A percentile compares a stretch with the other conserved stretches of the same genome.
phyloP scores from a whole-genome alignment of 2,113 vertebrate species.

The Cinclus mexicanus region DNA sequence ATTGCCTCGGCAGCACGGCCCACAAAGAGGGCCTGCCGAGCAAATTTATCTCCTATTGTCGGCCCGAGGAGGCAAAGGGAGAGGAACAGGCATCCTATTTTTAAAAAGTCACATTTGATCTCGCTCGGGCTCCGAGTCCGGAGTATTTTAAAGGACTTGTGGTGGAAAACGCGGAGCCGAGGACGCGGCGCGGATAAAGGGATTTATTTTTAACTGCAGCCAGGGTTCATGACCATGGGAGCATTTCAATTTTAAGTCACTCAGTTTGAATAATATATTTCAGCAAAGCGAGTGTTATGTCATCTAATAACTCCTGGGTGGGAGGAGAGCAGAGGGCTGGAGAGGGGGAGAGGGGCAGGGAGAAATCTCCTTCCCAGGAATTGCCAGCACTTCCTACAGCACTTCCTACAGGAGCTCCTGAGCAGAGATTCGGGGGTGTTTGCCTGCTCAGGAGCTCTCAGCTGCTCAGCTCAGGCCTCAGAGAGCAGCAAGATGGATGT shows the following conservation, averaged over 20 bases:
- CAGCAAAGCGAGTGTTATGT: conserved; percentile 45
- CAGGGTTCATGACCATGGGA: conserved; percentile 59
- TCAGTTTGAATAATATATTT: conserved; percentile 68
- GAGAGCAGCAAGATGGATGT: neutral
- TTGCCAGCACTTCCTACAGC: neutral
- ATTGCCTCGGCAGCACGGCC: conserved; percentile 75
- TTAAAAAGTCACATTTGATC: conserved; percentile 76
- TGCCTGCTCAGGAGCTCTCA: neutral
- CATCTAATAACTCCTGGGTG: conserved; percentile 56
- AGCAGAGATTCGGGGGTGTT: too few species aligned
- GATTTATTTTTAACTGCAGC: conserved; percentile 74
- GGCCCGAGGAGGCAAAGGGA: conserved; percentile 43
- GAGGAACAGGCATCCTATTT: conserved; percentile 71
- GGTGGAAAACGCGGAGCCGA: conserved; percentile 28
- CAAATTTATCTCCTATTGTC: conserved; percentile 76
- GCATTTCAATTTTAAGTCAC: conserved; percentile 71
- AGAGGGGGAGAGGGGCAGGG: neutral
- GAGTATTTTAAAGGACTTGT: conserved; percentile 61
- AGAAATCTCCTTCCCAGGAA: neutral
- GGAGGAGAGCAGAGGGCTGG: neutral
- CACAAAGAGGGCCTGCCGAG: conserved; percentile 76
- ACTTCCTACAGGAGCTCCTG: neutral
- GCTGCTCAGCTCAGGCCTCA: neutral
- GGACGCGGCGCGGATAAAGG: conserved; percentile 71
- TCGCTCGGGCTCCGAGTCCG: conserved; percentile 43